Conservation (phyloP, 2,888 invertebrate genomes). For the Apodemia arnacis region DNA sequence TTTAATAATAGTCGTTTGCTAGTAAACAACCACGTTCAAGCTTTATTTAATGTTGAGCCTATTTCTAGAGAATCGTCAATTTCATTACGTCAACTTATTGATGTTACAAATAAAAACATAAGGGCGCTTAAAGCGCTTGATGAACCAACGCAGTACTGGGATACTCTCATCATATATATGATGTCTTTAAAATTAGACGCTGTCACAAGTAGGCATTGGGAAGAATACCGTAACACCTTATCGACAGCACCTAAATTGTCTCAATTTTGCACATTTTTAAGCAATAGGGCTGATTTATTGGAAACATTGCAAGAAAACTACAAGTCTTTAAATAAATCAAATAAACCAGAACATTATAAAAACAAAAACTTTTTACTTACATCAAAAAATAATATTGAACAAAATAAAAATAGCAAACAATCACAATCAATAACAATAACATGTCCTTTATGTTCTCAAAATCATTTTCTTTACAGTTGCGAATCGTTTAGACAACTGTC, state of each 20-base stretch:
- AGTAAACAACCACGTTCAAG: background rate
- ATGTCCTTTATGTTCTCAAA: constrained; percentile 55
- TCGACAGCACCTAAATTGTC: background rate
- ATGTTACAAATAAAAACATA: no score
- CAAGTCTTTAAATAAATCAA: background rate
- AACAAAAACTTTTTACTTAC: constrained; percentile 17
- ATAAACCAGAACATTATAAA: constrained; percentile 1
- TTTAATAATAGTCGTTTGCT: background rate
- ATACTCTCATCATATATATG: background rate
- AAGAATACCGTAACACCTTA: background rate
- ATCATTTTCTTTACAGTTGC: constrained; percentile 62
- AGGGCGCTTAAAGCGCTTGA: no score
- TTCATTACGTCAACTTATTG: no score
- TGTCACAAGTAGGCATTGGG: constrained; percentile 1
- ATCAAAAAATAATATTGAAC: background rate
- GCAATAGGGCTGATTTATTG: constrained; percentile 32
- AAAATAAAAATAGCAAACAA: background rate
- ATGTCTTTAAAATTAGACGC: no score
- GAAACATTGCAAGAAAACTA: constrained; percentile 35
- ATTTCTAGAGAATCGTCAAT: no score
- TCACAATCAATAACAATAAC: background rate
- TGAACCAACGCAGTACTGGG: no score
- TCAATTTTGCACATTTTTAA: constrained; percentile 30
- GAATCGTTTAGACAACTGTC: constrained; percentile 48
- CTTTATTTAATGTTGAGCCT: no score